phyloP scores from a whole-genome alignment of 2,888 invertebrate species.

The Caenorhabditis angaria region DNA sequence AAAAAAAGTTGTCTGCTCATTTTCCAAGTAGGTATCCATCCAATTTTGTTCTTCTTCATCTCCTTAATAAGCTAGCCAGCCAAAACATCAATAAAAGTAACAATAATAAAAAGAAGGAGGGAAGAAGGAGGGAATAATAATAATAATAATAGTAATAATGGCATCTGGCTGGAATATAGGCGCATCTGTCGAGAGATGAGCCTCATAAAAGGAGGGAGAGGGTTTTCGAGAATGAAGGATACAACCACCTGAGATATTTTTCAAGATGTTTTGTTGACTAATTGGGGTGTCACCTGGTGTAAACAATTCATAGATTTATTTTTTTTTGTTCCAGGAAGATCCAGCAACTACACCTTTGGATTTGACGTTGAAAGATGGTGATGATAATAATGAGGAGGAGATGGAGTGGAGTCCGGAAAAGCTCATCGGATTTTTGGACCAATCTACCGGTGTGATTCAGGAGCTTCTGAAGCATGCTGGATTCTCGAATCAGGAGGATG shows the following conservation, averaged over 20 bases:
- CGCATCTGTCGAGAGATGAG: conserved; percentile 32
- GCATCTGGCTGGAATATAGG: conserved; percentile 13
- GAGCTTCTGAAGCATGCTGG: conserved; percentile 43
- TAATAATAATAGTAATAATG: conserved; percentile 32
- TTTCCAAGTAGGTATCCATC: neutral
- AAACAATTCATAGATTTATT: conserved; percentile 11
- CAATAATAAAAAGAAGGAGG: conserved; percentile 34
- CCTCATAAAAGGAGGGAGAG: conserved; percentile 33
- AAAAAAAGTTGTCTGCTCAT: neutral
- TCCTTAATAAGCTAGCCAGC: conserved; percentile 7
- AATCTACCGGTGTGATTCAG: conserved; percentile 47
- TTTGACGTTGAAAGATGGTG: conserved; percentile 35
- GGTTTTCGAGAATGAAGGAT: too few species aligned
- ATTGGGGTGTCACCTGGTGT: conserved; percentile 18
- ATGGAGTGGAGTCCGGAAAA: conserved; percentile 56
- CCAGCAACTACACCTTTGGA: conserved; percentile 45
- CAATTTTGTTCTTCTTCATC: neutral
- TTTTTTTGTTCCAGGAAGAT: conserved; percentile 13
- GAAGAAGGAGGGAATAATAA: conserved; percentile 24
- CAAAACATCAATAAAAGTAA: conserved; percentile 7
- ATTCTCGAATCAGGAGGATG: conserved; percentile 37
- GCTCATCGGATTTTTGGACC: conserved; percentile 53
- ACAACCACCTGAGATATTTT: conserved; percentile 8
- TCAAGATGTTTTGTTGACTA: conserved; percentile 5
- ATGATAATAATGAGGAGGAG: conserved; percentile 32